Percentiles rank a stretch among this genome's conserved stretches.
Evolutionary conservation across 1,140 invertebrate genomes (phyloP).

Genomic region (Tribolium castaneum): DNA sequence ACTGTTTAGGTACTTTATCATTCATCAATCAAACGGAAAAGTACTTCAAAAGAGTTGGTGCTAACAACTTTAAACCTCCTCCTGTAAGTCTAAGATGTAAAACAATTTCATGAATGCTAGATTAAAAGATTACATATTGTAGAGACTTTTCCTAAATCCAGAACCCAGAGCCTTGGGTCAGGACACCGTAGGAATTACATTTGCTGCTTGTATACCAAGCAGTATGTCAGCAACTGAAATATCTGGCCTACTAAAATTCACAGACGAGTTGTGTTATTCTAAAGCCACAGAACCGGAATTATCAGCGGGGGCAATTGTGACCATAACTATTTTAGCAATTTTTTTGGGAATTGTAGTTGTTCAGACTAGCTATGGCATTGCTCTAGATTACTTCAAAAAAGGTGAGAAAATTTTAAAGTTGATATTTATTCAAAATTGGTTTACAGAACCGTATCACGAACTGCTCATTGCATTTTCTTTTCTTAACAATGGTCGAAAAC

Average conservation of each 20-base stretch:
- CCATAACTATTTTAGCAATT: not conserved
- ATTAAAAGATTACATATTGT: not conserved
- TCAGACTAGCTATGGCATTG: not conserved
- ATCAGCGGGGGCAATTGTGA: not conserved
- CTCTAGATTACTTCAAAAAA: not conserved
- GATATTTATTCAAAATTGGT: not conserved
- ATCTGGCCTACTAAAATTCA: not conserved
- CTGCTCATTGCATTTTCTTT: not conserved
- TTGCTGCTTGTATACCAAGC: not conserved
- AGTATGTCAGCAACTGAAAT: not conserved
- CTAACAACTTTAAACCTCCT: not conserved
- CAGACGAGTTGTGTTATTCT: not conserved
- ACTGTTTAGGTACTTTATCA: constrained; percentile 28
- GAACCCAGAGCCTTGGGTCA: not conserved
- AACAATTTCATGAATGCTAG: not conserved
- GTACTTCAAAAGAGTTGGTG: not conserved
- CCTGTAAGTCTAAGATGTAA: not conserved
- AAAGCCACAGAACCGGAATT: not conserved
- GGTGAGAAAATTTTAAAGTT: not conserved
- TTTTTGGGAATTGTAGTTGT: not conserved
- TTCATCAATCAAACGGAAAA: not conserved
- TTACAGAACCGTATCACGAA: not conserved
- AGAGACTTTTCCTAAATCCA: not conserved
- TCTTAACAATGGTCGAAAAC: not conserved
- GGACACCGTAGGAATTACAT: not conserved